Base-by-base conservation (phyloP, 2,888 invertebrate species). In the Pharmacophagus antenor region DNA sequence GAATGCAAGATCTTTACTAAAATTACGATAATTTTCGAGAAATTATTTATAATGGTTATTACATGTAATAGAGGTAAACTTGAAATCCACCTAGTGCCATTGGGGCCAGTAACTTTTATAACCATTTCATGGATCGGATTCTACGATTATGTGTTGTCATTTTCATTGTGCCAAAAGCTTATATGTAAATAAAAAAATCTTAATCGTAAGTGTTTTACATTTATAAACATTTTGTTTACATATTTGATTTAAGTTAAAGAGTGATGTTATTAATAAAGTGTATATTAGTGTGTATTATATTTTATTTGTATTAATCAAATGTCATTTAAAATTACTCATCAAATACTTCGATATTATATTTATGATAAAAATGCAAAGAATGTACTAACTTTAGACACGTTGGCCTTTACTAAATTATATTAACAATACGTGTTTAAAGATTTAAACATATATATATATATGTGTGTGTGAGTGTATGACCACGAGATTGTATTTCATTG, bases 301-400 rank as follows among this genome's bases (percentile, higher is more conserved):
- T 37, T 22, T 47, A 23, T 22, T n/a, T n/a, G 23, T 47, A 54
- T 54, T 4, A n/a, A n/a, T 37, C 37, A n/a, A 37, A n/a, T 37
- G 37, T n/a, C 15, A n/a, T 37, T 37, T 4, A 27, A 27, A 8
- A 44, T 44, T 18, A 44, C 42, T 44, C 42, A 44, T 18, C 18
- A 18, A 44, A 18, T 18, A 10, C 18, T 44, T 44, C n/a, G 17
- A 44, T 44, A 10, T 42, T 42, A 42, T 18, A 18, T 18, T 20
- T 18, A n/a, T 8, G 42, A 44, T 20, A 44, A 44, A 18, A 15
- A 41, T 41, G 27, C 6, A 8, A 3, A 37, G n/a, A 37, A n/a
- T n/a, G n/a, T n/a, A n/a, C n/a, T n/a, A n/a, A n/a, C n/a, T n/a
- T n/a, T n/a, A n/a, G n/a, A n/a, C n/a, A n/a, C n/a, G n/a, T n/a